A percentile compares a stretch with the other conserved stretches of the same genome.
Conservation (phyloP, 2,113 vertebrate species). For the Leucopsar rothschildi region DNA sequence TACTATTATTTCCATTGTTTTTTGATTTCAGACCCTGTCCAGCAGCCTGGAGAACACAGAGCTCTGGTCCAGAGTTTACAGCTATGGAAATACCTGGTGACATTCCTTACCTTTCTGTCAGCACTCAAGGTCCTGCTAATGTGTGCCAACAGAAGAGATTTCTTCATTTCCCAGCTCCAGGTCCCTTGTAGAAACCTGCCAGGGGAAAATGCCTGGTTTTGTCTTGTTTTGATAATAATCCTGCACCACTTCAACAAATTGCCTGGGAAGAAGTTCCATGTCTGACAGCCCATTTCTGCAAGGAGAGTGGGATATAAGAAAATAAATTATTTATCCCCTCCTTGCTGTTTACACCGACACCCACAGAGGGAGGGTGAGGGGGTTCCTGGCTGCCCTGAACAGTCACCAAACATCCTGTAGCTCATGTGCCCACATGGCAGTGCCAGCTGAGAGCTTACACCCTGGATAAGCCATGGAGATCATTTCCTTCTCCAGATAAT, state of each 20-base stretch:
- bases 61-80: neutral
- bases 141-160: slow-evolving; percentile 65
- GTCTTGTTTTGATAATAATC: slow-evolving; percentile 61
- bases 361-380: neutral
- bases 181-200: slow-evolving; percentile 78
- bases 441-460: neutral
- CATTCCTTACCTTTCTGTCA: slow-evolving; percentile 77
- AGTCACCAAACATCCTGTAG: neutral
- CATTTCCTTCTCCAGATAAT: neutral
- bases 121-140: slow-evolving; percentile 71
- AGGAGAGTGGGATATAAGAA: no score
- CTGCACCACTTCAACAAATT: slow-evolving; percentile 67
- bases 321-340: neutral
- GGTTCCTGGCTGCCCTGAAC: neutral
- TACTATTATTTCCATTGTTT: neutral
- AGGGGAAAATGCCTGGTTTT: slow-evolving; percentile 64
- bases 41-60: neutral
- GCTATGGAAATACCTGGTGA: neutral
- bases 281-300: slow-evolving; percentile 80
- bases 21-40: neutral
- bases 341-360: neutral
- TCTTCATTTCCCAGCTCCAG: slow-evolving; percentile 79
- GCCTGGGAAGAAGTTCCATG: slow-evolving; percentile 73
- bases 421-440: neutral
- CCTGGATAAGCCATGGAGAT: neutral